phyloP scores from a whole-genome alignment of 2,113 vertebrate genomes.

The Osmerus mordax region DNA sequence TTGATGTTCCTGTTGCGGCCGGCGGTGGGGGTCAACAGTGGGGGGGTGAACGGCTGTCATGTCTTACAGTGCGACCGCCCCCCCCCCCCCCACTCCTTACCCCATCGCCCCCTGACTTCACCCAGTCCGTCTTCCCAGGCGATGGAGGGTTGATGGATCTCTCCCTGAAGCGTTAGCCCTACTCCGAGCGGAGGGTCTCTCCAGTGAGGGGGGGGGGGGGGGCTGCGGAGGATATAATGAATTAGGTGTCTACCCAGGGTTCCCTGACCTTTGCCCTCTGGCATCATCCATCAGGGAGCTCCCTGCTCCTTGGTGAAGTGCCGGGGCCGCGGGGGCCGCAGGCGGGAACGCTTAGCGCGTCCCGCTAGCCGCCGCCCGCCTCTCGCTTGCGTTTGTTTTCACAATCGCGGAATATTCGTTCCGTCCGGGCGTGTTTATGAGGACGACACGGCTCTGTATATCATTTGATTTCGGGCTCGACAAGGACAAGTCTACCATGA shows the following conservation, averaged over 20 bases:
- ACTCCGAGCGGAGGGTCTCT: conserved; percentile 63
- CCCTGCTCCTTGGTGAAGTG: conserved; percentile 79
- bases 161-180: conserved; percentile 76
- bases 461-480: conserved; percentile 68
- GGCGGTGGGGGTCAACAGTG: too few species aligned
- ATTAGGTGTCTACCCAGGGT: conserved; percentile 93
- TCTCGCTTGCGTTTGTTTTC: conserved; percentile 75
- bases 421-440: conserved; percentile 66
- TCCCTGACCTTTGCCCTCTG: conserved; percentile 81
- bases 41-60: neutral
- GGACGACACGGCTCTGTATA: conserved; percentile 66
- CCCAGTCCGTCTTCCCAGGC: conserved; percentile 28
- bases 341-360: conserved; percentile 66
- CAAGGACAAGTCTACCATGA: conserved; percentile 61
- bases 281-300: conserved; percentile 92
- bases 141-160: conserved; percentile 78
- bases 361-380: conserved; percentile 46
- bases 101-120: neutral
- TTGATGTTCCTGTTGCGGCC: neutral
- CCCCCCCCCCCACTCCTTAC: neutral
- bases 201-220: conserved; percentile 49
- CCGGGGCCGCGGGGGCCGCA: conserved; percentile 62
- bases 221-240: conserved; percentile 90
- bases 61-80: neutral
- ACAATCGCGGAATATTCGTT: conserved; percentile 61